Percentiles rank a stretch among this genome's conserved stretches.
Evolutionary conservation across 1,140 invertebrate species (phyloP).

Genomic region (Chelonus insularis): DNA sequence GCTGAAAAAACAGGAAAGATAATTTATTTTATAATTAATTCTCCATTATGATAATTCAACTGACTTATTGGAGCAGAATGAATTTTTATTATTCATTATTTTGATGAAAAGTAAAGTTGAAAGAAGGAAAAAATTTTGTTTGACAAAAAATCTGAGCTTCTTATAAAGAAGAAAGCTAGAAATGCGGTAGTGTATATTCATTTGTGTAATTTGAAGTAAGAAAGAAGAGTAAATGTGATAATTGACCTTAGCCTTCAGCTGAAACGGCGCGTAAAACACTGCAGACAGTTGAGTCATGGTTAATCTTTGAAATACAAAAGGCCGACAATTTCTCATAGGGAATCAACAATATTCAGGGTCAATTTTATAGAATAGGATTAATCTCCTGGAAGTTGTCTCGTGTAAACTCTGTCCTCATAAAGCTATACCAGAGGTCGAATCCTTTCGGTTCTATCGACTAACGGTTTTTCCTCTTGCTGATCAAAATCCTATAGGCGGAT

Average conservation of each 20-base stretch:
- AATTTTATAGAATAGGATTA: neutral
- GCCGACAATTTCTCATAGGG: slow-evolving; percentile 10
- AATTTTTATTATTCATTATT: too few species aligned
- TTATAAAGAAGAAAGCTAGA: too few species aligned
- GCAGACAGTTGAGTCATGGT: slow-evolving; percentile 2
- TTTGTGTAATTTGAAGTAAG: too few species aligned
- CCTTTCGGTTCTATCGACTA: neutral
- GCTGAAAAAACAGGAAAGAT: too few species aligned
- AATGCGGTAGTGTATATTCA: too few species aligned
- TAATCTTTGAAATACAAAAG: neutral
- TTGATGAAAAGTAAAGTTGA: too few species aligned
- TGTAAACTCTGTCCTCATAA: neutral
- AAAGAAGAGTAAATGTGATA: neutral
- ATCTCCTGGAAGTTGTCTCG: neutral
- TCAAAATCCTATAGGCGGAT: slow-evolving; percentile 7
- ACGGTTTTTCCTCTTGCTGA: slow-evolving; percentile 5
- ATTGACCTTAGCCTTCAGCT: slow-evolving; percentile 1
- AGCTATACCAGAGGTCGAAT: neutral
- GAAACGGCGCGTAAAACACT: neutral
- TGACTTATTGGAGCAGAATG: too few species aligned
- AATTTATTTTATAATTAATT: too few species aligned
- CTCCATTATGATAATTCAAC: too few species aligned
- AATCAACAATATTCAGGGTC: neutral
- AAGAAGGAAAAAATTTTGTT: too few species aligned
- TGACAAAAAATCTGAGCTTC: too few species aligned